Base-by-base conservation (phyloP, 2,797 vertebrate species). In the Sebastes glaucus region DNA sequence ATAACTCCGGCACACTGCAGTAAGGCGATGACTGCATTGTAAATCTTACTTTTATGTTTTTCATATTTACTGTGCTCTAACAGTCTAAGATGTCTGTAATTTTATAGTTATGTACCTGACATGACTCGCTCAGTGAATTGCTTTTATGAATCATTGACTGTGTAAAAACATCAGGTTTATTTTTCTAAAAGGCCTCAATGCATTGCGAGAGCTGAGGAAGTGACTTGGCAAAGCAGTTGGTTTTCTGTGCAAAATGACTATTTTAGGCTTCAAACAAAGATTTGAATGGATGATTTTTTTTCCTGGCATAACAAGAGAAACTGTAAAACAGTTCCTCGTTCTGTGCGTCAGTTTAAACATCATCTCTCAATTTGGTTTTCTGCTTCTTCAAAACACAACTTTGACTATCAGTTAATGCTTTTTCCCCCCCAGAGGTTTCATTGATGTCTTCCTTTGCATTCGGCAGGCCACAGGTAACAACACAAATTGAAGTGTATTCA, bases 21-120 rank as follows among this genome's bases (percentile, higher is more conserved):
- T 59, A 5, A 83, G 38, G 53, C 22, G 25, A 76, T 35, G 68
- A 60, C 82, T 71, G 83, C 67, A 27, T 63, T 85, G 73, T 78
- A 67, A 42, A 68, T 80, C 30, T n/a, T 69, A 74, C 33, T 81
- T 88, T 89, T 68, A 75, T 38, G 77, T 87, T 30, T 84, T 74
- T 77, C 62, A 74, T 60, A 77, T 68, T 85, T 79, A 71, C 85
- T 83, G 77, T 82, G 73, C 83, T 87, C 77, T 62, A 77, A 88
- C 83, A 80, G 78, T 85, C 65, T 81, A 60, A 78, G 77, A 89
- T 83, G 80, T 91, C 88, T 84, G 77, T 82, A 61, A 74, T 91
- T 88, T 90, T 91, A 85, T 80, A 90, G 88, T 65, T 74, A 52
- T 59, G 74, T 77, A 57, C 65, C 80, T 83, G 77, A 83, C 78